Evolutionary conservation across 1,140 invertebrate genomes (phyloP), one percentile per base, ranked within the genome.

Genomic region (Cherax destructor): DNA sequence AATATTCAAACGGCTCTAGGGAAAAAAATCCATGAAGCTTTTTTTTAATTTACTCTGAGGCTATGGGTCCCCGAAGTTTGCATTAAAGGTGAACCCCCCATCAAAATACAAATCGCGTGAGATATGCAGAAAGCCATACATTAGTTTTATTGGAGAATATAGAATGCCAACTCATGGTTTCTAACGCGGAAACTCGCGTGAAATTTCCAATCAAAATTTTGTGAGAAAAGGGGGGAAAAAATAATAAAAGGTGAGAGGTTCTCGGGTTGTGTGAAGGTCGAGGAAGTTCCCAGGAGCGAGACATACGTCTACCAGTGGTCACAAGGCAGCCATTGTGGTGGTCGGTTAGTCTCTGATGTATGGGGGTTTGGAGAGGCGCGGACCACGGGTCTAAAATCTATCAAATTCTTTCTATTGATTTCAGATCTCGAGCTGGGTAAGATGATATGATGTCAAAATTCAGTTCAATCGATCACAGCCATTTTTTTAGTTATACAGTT

Each of bases 381-480:
- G 78, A 30, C 52, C 13, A 79, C 78, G 18, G 78, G 47, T 47
- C 41, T 50, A 50, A 50, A 79, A 79, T 79, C 78, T 78, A 78
- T 78, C 77, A 78, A 78, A 47, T 78, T 78, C 77, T 69, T 69
- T 69, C 21, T 69, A 50, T 79, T 79, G 41, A 79, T 79, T 79
- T 50, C 78, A 50, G 47, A 50, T 18, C 47, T 79, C 47, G 21
- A 50, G 50, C 49, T 50, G 78, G 78, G 78, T 79, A 79, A 79
- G 78, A 79, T 79, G 78, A 79, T 79, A 79, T 79, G 78, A 79
- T 79, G 78, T 79, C 78, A 69, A 52, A 52, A 79, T 21, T 79
- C 41, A 52, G 78, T 10, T 47, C 13, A 79, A 79, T 79, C 78
- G 47, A 79, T 79, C 78, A 79, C 21, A 21, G 21, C 30, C n/a